A percentile compares a stretch with the other conserved stretches of the same genome.
phyloP scores from a whole-genome alignment of 2,113 vertebrate genomes.

The Syrrhaptes paradoxus region DNA sequence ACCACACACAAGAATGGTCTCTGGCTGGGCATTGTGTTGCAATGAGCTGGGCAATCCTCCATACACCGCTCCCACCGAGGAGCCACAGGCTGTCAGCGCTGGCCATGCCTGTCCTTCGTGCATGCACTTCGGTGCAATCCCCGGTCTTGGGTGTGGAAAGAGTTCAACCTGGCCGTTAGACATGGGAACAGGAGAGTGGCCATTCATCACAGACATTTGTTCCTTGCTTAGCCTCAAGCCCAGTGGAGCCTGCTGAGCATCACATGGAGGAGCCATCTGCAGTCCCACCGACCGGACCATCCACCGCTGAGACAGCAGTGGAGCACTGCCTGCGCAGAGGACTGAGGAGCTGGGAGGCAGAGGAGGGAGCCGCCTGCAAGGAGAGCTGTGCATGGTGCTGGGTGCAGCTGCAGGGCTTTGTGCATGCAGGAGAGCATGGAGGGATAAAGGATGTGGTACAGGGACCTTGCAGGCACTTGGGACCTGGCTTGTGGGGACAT shows the following conservation, averaged over 20 bases:
- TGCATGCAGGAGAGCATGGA: neutral
- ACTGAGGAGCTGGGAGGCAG: neutral
- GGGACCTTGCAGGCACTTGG: neutral
- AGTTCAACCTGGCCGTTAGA: neutral
- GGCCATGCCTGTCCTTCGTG: neutral
- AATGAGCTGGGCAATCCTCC: neutral
- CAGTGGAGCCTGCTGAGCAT: neutral
- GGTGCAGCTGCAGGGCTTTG: neutral
- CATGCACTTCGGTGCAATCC: neutral
- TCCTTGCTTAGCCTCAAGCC: neutral
- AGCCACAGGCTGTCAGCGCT: neutral
- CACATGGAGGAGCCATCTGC: neutral
- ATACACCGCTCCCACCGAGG: neutral
- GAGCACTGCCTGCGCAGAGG: neutral
- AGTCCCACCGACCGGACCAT: neutral
- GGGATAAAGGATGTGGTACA: neutral
- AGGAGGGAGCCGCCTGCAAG: neutral
- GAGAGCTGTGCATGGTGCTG: neutral
- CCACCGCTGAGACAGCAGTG: rapidly evolving
- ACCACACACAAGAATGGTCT: neutral
- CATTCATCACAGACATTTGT: neutral
- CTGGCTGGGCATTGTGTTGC: neutral
- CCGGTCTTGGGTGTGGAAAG: too few species aligned
- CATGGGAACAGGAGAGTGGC: neutral
- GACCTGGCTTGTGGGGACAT: neutral